Percentiles rank a stretch among this genome's conserved stretches.
Evolutionary conservation across 2,797 vertebrate genomes (phyloP).

Genomic region (Peromyscus eremicus): DNA sequence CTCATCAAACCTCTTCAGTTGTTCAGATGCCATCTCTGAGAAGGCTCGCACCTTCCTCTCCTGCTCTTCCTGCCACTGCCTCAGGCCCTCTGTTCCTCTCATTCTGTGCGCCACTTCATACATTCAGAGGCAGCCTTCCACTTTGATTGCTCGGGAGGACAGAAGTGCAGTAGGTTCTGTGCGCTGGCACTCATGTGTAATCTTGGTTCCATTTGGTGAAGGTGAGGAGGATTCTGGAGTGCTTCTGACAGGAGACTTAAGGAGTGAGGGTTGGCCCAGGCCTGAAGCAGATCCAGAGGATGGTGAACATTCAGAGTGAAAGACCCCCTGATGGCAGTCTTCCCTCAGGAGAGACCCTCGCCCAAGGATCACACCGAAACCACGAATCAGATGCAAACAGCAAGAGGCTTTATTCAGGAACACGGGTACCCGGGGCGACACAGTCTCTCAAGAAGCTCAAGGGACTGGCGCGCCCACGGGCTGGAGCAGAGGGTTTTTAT

Average conservation of each 20-base stretch:
- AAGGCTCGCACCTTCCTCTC: conserved; percentile 89
- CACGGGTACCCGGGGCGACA: too few relatives aligned
- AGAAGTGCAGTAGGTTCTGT: conserved; percentile 81
- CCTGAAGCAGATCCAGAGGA: not conserved
- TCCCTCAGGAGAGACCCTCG: too few relatives aligned
- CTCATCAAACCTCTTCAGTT: conserved; percentile 97
- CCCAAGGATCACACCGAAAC: too few relatives aligned
- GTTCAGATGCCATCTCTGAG: conserved; percentile 91
- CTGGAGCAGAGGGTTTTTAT: too few relatives aligned
- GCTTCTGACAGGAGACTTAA: conserved; percentile 19
- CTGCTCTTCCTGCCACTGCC: conserved; percentile 91
- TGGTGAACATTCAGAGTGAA: not conserved
- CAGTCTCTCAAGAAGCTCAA: too few relatives aligned
- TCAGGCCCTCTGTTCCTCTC: conserved; percentile 91
- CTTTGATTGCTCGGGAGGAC: conserved; percentile 90
- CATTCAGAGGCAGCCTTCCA: conserved; percentile 91
- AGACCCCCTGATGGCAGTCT: too few relatives aligned
- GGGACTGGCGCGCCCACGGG: too few relatives aligned
- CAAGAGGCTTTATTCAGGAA: too few relatives aligned
- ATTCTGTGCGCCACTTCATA: conserved; percentile 91
- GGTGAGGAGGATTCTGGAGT: not conserved
- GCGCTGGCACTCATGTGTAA: conserved; percentile 49
- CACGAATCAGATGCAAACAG: too few relatives aligned
- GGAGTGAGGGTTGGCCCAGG: not conserved
- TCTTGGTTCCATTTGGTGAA: conserved; percentile 67